Base-by-base conservation (phyloP, 2,113 vertebrate species). In the Heterochromis multidens region DNA sequence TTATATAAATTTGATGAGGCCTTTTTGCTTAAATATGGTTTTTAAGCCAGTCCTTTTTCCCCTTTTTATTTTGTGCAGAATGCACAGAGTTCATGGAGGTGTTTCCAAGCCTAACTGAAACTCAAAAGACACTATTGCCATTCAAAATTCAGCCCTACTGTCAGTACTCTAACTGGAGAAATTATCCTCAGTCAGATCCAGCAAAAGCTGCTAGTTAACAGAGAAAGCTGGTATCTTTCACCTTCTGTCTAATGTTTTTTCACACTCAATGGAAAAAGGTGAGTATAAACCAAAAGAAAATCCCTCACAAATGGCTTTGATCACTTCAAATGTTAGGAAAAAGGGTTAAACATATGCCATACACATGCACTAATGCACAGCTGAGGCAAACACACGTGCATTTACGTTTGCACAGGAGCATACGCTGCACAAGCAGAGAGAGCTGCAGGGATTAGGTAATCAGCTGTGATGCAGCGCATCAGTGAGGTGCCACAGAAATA, bases 391-490 rank as follows among this genome's bases (percentile, higher is more conserved):
- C 27, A 49, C 25, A 58, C 35, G 59, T 13, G 29, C 21, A 5
- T 77, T 37, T 3, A 23, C 29, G 54, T 79, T 80, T 84, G 79
- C 54, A 61, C 33, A 80, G 63, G 40, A 72, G n/a, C 81, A 56
- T 40, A 49, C 19, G 70, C 52, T 57, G 12, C 7, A 6, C 59
- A 35, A 56, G 67, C 58, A 82, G 89, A 4, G 4, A 77, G 87
- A 80, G 83, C 78, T 76, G 67, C 62, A 40, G 83, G 91, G 87
- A 86, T 95, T 94, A 93, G 79, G 85, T 95, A 89, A 94, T 93
- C 90, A 65, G 83, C n/a, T 54, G 81, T 85, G 86, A 91, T 92
- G 81, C 72, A 40, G 33, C 23, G 62, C 87, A 88, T 92, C 82
- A 52, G 60, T 61, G 23, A 77, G 72, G 76, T 76, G 80, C 81